Evolutionary conservation across 2,888 invertebrate species (phyloP).

Genomic region (Dyspetes luteomarginatus): DNA sequence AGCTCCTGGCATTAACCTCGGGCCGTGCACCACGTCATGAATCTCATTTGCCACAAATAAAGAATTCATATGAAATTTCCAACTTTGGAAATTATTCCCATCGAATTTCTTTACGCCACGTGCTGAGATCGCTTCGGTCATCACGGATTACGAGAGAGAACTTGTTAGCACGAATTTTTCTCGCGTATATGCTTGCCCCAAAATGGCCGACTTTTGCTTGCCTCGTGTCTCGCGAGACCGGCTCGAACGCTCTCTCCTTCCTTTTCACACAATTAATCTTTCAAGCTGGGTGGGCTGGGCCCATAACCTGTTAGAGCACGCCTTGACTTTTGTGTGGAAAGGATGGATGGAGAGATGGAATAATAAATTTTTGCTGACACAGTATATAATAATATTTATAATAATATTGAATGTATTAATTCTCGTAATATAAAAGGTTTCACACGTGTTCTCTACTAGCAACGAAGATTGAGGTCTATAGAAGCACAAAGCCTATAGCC

Average conservation of each 20-base stretch:
- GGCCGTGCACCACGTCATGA: conserved; percentile 12
- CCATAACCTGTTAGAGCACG: conserved; percentile 59
- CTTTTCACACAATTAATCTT: background rate
- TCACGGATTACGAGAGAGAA: conserved; percentile 28
- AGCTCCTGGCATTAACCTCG: conserved; percentile 4
- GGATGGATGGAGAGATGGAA: no score
- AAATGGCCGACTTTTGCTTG: conserved; percentile 27
- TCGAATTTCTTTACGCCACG: conserved; percentile 7
- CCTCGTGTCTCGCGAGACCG: background rate
- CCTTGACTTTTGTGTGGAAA: no score
- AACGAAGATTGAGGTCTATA: no score
- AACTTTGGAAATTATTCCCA: conserved; percentile 32
- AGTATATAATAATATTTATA: no score
- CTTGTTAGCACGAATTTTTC: background rate
- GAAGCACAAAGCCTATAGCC: no score
- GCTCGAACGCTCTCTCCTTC: conserved; percentile 2
- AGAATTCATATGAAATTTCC: conserved; percentile 10
- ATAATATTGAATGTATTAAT: no score
- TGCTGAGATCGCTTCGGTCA: conserved; percentile 6
- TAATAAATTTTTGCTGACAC: no score
- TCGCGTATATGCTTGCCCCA: background rate
- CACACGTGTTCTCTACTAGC: no score
- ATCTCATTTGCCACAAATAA: conserved; percentile 32
- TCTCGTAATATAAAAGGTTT: no score
- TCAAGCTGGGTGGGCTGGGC: conserved; percentile 29